phyloP scores from a whole-genome alignment of 2,113 vertebrate genomes.

The Xerus inauris region DNA sequence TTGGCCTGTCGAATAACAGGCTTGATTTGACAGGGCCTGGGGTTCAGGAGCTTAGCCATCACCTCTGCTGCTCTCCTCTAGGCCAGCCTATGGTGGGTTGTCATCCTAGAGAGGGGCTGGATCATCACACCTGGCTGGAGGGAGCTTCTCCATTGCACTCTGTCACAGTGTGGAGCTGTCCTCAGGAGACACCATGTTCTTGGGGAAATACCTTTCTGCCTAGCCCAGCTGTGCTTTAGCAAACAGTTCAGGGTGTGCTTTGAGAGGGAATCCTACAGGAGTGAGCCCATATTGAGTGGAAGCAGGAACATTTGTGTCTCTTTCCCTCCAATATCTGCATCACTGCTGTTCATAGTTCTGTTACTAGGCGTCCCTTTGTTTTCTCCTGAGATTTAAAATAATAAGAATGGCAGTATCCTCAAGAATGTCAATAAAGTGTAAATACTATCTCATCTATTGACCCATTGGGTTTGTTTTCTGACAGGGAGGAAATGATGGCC shows the following conservation, averaged over 20 bases:
- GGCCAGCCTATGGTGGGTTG: rapidly evolving
- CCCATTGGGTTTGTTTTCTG: not conserved
- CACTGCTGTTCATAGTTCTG: not conserved
- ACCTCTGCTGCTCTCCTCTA: rapidly evolving
- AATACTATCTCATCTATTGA: not conserved
- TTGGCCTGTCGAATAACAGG: constrained; percentile 39
- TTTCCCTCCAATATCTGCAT: not conserved
- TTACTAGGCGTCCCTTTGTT: not conserved
- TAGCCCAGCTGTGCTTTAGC: not conserved
- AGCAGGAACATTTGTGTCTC: not conserved
- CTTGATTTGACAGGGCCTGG: not conserved
- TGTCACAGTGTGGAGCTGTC: rapidly evolving
- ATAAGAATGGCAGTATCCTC: not conserved
- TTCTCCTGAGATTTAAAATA: not conserved
- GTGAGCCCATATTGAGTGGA: not conserved
- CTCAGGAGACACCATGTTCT: rapidly evolving
- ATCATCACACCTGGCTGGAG: rapidly evolving
- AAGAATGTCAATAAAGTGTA: not conserved
- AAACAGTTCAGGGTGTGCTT: not conserved
- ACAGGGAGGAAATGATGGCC: not conserved
- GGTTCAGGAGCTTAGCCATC: not conserved
- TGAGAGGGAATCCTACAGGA: not conserved
- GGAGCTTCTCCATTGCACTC: not conserved
- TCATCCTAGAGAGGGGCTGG: not conserved
- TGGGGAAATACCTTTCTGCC: not conserved